phyloP scores from a whole-genome alignment of 2,797 vertebrate genomes.

The Pampus argenteus region DNA sequence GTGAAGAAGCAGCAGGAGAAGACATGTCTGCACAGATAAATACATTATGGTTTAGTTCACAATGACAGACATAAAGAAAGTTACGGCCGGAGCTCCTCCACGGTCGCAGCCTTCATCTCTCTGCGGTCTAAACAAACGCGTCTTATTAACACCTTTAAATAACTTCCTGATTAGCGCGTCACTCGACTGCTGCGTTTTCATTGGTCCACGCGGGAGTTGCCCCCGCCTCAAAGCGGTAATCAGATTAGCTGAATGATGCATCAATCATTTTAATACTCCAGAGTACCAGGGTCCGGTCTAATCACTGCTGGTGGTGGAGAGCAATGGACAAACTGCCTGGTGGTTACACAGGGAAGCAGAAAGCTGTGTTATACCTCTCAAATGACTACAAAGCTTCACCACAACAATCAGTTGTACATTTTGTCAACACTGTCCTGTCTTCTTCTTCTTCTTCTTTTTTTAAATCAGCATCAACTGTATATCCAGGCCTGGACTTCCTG shows the following conservation, averaged over 20 bases:
- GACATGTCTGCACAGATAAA: not conserved
- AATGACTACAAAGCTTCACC: too few species aligned
- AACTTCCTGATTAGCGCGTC: slow-evolving; percentile 60
- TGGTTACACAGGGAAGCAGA: too few species aligned
- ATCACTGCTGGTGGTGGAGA: not conserved
- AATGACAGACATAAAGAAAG: too few species aligned
- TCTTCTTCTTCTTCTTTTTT: too few species aligned
- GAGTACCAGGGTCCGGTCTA: not conserved
- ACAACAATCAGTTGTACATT: too few species aligned
- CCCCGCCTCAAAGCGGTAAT: slow-evolving; percentile 20
- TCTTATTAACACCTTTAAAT: slow-evolving; percentile 32
- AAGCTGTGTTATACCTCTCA: too few species aligned
- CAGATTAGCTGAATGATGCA: slow-evolving; percentile 29
- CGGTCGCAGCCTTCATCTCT: too few species aligned
- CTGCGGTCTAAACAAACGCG: too few species aligned
- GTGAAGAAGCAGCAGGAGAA: slow-evolving; percentile 50
- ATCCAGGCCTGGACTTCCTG: too few species aligned
- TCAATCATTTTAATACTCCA: slow-evolving; percentile 41
- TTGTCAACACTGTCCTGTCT: too few species aligned
- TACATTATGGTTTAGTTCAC: slow-evolving; percentile 69
- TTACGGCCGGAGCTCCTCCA: too few species aligned
- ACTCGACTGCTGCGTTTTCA: slow-evolving; percentile 1
- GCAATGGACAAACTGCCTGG: not conserved
- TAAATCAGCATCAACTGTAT: too few species aligned
- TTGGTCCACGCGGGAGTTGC: slow-evolving; percentile 38